Base-by-base conservation (phyloP, 2,113 vertebrate genomes). In the Rana temporaria region DNA sequence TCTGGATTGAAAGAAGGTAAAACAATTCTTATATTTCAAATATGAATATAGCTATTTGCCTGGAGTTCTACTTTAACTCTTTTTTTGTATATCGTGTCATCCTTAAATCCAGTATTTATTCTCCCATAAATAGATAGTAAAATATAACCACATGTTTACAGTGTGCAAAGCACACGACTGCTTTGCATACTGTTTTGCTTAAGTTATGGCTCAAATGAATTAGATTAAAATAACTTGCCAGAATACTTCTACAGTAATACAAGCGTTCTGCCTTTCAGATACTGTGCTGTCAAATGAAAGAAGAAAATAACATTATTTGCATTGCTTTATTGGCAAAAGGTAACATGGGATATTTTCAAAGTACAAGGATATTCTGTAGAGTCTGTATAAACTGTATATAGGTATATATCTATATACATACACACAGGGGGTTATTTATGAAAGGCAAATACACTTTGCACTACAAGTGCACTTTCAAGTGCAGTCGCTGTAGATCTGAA, bases 121-220 rank as follows among this genome's bases (percentile, higher is more conserved):
- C 12, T 24, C 60, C 60, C 19, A 63, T 63, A 63, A 63, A 63
- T 63, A 63, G 60, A 24, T 63, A 63, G 60, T 63, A 63, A 63
- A 63, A 63, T 63, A 26, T 63, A 24, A 20, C 20, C 24, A 24
- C 60, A 63, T 63, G 42, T 48, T 63, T 24, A 24, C 24, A 63
- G 22, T 63, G 59, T 62, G 60, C 60, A 63, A 24, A 24, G 22
- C 20, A 63, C 60, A 14, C 1, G 20, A 63, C 60, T 24, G 7
- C n/a, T 63, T 63, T 63, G 60, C 60, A 63, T 63, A 63, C 24
- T 63, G 20, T 63, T 63, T 63, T 63, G 60, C 60, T 63, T 63
- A 63, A 63, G 60, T 24, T 63, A 63, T 63, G 60, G 22, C 60
- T 63, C 9, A 24, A 24, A 24, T 24, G 22, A 63, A 63, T 24